Base-by-base conservation (phyloP, 2,113 vertebrate genomes). In the Toxotes jaculatrix region DNA sequence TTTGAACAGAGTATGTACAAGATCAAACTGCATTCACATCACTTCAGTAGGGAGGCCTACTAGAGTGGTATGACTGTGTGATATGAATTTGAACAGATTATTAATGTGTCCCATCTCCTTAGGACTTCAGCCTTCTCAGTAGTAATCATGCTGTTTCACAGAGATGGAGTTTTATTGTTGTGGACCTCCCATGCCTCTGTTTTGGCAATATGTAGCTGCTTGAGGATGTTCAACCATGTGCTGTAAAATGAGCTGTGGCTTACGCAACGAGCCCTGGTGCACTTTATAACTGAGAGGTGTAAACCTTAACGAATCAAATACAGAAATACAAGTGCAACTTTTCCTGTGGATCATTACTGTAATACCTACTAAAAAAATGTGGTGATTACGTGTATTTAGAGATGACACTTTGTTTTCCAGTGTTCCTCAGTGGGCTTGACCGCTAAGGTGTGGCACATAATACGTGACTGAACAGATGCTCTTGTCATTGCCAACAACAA, bases 361-460 rank as follows among this genome's bases (percentile, higher is more conserved):
- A 59, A 49, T 74, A 23, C 47, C 36, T 5, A n/a, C 10, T 13
- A 9, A 65, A 47, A 75, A 51, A 43, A 71, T 36, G 5, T 0
- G 4, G 49, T 47, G 45, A 38, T 27, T 21, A 14, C 10, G 2
- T 57, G 19, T 13, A 21, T 56, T 42, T 40, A 31, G 40, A 61
- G 11, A 31, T 43, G 11, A 56, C 21, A 36, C 42, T 61, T 11
- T 67, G 32, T 56, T 67, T 57, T 34, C 4, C 3, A 51, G 1
- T 40, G n/a, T n/a, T n/a, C n/a, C n/a, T n/a, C n/a, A n/a, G 17
- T 59, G 14, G 42, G 31, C 9, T 55, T 17, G 32, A 42, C 32
- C 32, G 43, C 32, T 13, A 12, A 71, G 72, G 72, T 65, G 83
- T 80, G 76, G 57, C 64, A 59, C 57, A 77, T 21, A 21, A 7